phyloP scores from a whole-genome alignment of 2,113 vertebrate genomes.

The Hirundichthys speculiger region DNA sequence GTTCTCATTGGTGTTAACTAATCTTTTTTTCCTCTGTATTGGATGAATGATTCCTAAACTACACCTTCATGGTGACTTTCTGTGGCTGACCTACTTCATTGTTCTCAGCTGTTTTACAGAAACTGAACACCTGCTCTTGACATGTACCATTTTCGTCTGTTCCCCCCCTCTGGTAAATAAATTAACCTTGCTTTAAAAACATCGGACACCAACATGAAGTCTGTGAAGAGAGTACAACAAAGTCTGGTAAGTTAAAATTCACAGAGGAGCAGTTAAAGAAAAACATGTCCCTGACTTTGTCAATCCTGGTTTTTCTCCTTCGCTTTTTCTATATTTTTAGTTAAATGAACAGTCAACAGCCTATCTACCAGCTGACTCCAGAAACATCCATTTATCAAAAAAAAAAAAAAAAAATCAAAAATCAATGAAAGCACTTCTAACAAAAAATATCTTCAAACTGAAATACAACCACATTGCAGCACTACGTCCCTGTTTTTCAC shows the following conservation, averaged over 20 bases:
- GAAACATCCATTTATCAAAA: constrained; percentile 27
- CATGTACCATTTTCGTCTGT: too few species aligned
- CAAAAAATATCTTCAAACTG: constrained; percentile 10
- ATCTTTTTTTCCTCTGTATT: neutral
- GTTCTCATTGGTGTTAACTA: constrained; percentile 6
- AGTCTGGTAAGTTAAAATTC: neutral
- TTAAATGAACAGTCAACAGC: constrained; percentile 9
- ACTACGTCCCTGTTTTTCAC: constrained; percentile 15
- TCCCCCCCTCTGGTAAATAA: neutral
- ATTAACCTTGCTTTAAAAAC: neutral
- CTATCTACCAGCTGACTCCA: constrained; percentile 30
- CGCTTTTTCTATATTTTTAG: too few species aligned
- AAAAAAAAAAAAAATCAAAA: neutral
- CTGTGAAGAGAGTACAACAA: too few species aligned
- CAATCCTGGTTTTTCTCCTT: neutral
- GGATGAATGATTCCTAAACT: neutral
- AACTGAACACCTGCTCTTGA: too few species aligned
- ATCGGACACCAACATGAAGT: neutral
- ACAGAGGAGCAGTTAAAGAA: neutral
- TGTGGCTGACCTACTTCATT: neutral
- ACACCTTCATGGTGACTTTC: neutral
- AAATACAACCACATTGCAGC: constrained; percentile 31
- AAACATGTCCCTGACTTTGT: neutral
- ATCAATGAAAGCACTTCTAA: neutral
- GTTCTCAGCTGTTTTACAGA: neutral